These are phyloP conservation scores for Lasioglossum villosulum DNA, from an alignment of 2,888 invertebrate genomes.

Conservation along the genomic window DNA sequence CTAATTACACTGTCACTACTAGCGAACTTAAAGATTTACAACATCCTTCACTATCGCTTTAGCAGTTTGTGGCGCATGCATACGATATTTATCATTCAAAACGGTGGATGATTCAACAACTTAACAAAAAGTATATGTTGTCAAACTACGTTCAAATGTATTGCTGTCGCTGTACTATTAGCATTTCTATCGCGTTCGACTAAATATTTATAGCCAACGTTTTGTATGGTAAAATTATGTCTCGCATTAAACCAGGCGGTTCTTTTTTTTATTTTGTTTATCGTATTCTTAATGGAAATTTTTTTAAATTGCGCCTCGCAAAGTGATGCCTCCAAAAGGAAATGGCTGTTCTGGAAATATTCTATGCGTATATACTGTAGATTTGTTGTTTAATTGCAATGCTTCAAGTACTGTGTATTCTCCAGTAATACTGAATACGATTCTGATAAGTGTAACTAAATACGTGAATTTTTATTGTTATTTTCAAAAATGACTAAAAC, in stretches of 20 bases:
- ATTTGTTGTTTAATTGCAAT: not conserved
- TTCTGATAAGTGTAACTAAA: too few relatives aligned
- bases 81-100: conserved; percentile 14
- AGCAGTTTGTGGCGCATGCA: not conserved
- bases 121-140: not conserved
- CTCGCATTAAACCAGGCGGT: not conserved
- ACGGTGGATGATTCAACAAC: conserved; percentile 35
- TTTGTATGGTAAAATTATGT: not conserved
- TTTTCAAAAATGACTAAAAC: too few relatives aligned
- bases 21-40: conserved; percentile 8
- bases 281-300: not conserved
- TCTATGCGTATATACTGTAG: too few relatives aligned
- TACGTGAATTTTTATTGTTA: too few relatives aligned
- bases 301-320: not conserved
- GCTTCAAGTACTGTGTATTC: too few relatives aligned
- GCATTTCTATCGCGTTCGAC: not conserved
- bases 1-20: conserved; percentile 2
- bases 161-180: not conserved
- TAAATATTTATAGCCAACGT: not conserved
- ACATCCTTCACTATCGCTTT: not conserved
- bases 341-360: not conserved
- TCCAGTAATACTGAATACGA: too few relatives aligned
- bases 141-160: not conserved
- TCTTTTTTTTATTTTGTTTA: not conserved
- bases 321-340: not conserved